Evolutionary conservation across 1,140 invertebrate genomes (phyloP).

Genomic region (Papilio helenus): DNA sequence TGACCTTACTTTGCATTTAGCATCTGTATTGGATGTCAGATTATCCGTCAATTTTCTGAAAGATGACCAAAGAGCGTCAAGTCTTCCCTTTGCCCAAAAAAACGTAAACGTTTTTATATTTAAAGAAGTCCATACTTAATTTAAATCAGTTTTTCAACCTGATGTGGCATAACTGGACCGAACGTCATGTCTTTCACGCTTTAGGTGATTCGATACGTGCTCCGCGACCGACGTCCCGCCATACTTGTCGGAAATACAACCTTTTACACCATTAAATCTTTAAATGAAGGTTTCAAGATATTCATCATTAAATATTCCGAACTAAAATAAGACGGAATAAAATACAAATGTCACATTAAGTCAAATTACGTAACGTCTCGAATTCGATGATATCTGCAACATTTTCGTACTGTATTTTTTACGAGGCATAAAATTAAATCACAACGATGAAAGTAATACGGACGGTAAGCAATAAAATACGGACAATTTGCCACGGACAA

Average conservation of each 20-base stretch:
- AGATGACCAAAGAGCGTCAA: neutral
- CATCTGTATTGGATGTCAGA: neutral
- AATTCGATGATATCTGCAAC: neutral
- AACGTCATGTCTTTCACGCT: conserved; percentile 15
- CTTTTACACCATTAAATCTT: neutral
- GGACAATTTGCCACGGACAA: conserved; percentile 40
- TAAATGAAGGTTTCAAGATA: neutral
- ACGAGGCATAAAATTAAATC: conserved; percentile 23
- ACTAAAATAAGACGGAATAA: neutral
- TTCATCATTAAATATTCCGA: neutral
- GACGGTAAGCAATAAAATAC: conserved; percentile 42
- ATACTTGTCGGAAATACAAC: neutral
- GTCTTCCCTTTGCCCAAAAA: neutral
- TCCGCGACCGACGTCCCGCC: neutral
- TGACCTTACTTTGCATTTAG: neutral
- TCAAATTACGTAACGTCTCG: conserved; percentile 13
- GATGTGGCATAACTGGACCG: conserved; percentile 12
- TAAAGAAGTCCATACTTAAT: neutral
- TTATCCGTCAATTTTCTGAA: neutral
- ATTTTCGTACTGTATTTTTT: neutral
- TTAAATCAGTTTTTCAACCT: conserved; percentile 21
- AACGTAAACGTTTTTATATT: conserved; percentile 2
- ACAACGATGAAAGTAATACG: conserved; percentile 26
- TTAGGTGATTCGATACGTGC: conserved; percentile 21
- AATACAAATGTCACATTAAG: neutral